phyloP scores from a whole-genome alignment of 2,113 vertebrate species.

The Polyodon spathula region DNA sequence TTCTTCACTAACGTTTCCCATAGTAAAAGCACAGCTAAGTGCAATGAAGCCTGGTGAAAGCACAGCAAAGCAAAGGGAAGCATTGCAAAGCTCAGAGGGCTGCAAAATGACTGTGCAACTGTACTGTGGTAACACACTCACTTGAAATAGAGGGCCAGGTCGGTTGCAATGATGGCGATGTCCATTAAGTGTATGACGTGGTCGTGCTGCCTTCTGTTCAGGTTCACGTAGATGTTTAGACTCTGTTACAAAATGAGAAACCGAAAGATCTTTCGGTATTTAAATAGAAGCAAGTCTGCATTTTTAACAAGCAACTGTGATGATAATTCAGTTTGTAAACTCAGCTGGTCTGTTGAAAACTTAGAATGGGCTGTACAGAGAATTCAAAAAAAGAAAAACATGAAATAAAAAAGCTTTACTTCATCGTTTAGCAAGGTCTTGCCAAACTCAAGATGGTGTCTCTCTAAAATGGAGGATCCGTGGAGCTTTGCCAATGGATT shows the following conservation, averaged over 20 bases:
- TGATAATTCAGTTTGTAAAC: no score
- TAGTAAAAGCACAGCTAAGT: no score
- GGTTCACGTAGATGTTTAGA: slow-evolving; percentile 64
- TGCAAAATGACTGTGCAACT: no score
- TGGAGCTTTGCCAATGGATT: slow-evolving; percentile 66
- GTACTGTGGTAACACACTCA: slow-evolving; percentile 27
- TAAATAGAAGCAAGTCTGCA: no score
- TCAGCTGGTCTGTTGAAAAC: no score
- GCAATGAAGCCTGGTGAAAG: neutral
- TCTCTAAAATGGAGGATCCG: slow-evolving; percentile 65
- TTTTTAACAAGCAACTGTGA: no score
- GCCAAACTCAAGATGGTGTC: slow-evolving; percentile 66
- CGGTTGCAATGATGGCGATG: slow-evolving; percentile 65
- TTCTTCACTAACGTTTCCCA: no score
- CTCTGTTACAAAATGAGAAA: slow-evolving; percentile 31
- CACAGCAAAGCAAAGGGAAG: no score
- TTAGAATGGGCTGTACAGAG: no score
- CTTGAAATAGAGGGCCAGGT: slow-evolving; percentile 71
- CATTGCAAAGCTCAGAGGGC: no score
- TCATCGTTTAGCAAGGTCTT: slow-evolving; percentile 66
- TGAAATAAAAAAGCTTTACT: slow-evolving; percentile 33
- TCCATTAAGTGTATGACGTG: slow-evolving; percentile 64
- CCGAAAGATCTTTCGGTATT: neutral
- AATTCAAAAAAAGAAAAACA: no score
- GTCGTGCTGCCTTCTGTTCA: slow-evolving; percentile 60